A percentile compares a stretch with the other conserved stretches of the same genome.
phyloP scores from a whole-genome alignment of 1,140 invertebrate genomes.

The Rhizoglyphus robini region DNA sequence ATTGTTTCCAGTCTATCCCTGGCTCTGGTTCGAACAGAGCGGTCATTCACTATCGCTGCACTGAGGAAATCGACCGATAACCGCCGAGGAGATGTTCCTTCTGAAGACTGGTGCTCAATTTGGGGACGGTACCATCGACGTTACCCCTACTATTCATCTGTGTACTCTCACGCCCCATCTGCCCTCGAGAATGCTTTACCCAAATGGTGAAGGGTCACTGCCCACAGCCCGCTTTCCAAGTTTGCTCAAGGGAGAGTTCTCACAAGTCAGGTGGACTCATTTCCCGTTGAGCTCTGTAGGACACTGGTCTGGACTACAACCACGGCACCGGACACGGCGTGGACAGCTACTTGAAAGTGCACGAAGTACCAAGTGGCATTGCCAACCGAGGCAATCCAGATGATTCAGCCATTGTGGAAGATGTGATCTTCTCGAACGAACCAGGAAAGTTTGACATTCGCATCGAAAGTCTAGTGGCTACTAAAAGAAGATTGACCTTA shows the following conservation, averaged over 20 bases:
- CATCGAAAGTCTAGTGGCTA: constrained; percentile 76
- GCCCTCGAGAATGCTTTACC: constrained; percentile 77
- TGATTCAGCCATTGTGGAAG: constrained; percentile 64
- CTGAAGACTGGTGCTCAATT: constrained; percentile 79
- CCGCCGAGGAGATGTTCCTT: constrained; percentile 60
- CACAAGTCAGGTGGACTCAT: too few relatives aligned
- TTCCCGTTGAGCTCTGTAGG: constrained; percentile 74
- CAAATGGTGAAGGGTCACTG: constrained; percentile 72
- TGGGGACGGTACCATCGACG: constrained; percentile 85
- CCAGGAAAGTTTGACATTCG: constrained; percentile 76
- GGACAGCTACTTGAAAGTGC: constrained; percentile 87
- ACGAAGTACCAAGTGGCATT: constrained; percentile 61
- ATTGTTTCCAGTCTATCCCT: constrained; percentile 90
- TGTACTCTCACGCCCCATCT: constrained; percentile 61
- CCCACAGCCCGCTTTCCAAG: constrained; percentile 61
- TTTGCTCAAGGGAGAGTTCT: constrained; percentile 41
- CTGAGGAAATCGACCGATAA: constrained; percentile 53
- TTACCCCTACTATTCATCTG: constrained; percentile 81
- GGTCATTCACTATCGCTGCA: constrained; percentile 79
- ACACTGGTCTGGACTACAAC: constrained; percentile 81
- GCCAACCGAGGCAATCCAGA: constrained; percentile 52
- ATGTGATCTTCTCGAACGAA: constrained; percentile 86
- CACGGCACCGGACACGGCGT: constrained; percentile 97
- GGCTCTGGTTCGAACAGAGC: constrained; percentile 77
- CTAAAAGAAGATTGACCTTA: constrained; percentile 52